These are phyloP conservation scores for Drosophila kurseongensis DNA, from an alignment of 1,140 invertebrate species.

Conservation along the genomic window DNA sequence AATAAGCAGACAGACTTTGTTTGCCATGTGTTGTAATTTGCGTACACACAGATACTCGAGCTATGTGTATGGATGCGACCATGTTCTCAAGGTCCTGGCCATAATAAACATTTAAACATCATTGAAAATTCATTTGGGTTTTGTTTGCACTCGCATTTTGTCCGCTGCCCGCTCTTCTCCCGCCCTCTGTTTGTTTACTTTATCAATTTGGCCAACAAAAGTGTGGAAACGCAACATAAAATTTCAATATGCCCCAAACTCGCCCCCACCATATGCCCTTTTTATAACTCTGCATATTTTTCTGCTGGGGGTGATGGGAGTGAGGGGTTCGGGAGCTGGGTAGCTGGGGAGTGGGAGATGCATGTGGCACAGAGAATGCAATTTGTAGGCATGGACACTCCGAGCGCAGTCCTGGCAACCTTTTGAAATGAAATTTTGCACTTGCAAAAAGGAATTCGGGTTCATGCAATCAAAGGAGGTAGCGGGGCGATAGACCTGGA, in stretches of 20 bases:
- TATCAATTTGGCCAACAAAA: constrained; percentile 68
- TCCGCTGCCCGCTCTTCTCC: not conserved
- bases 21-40: constrained; percentile 78
- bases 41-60: constrained; percentile 42
- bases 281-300: constrained; percentile 1
- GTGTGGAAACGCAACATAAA: constrained; percentile 50
- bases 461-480: not conserved
- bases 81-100: constrained; percentile 39
- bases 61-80: not conserved
- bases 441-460: constrained; percentile 23
- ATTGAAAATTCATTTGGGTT: constrained; percentile 68
- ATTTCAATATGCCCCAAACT: constrained; percentile 43
- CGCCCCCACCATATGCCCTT: not conserved
- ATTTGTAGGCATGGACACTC: constrained; percentile 18
- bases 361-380: constrained; percentile 23
- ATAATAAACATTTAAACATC: constrained; percentile 74
- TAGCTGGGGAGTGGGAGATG: constrained; percentile 2
- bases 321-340: not conserved
- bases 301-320: not conserved
- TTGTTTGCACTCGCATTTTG: constrained; percentile 24
- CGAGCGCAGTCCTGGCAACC: not conserved
- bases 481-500: not conserved
- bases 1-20: constrained; percentile 68
- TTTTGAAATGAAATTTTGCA: constrained; percentile 34
- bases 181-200: constrained; percentile 40